Evolutionary conservation across 1,140 invertebrate genomes (phyloP).

Genomic region (Drosophila oshimai): DNA sequence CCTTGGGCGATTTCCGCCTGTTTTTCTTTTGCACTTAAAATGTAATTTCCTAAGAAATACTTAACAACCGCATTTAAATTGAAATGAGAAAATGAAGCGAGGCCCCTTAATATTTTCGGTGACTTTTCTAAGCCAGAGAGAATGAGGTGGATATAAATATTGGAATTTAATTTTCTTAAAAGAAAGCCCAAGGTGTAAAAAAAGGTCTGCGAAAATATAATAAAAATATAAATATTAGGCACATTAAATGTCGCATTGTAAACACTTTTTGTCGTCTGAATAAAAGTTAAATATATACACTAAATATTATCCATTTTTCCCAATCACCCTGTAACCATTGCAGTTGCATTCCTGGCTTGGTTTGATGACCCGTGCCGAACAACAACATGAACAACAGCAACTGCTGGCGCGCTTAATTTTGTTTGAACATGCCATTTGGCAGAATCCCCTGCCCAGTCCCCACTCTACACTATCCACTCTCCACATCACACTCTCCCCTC

Average conservation of each 20-base stretch:
- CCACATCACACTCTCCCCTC: too few relatives aligned
- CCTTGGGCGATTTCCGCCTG: not conserved
- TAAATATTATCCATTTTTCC: not conserved
- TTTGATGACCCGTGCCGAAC: conserved; percentile 67
- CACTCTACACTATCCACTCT: too few relatives aligned
- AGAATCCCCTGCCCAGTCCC: not conserved
- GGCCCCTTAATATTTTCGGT: not conserved
- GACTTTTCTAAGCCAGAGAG: not conserved
- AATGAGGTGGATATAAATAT: too few relatives aligned
- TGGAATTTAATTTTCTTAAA: too few relatives aligned
- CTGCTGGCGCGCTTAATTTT: conserved; percentile 65
- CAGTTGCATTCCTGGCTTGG: conserved; percentile 44
- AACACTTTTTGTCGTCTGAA: too few relatives aligned
- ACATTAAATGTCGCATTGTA: too few relatives aligned
- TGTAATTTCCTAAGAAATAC: conserved; percentile 18
- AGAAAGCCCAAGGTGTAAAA: too few relatives aligned
- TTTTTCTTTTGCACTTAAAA: not conserved
- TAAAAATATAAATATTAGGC: too few relatives aligned
- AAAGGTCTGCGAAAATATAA: too few relatives aligned
- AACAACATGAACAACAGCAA: conserved; percentile 11
- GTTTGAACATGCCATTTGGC: conserved; percentile 58
- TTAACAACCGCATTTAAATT: not conserved
- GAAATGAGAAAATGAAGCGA: too few relatives aligned
- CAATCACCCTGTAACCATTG: conserved; percentile 46
- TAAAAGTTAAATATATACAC: too few relatives aligned